Conservation (phyloP, 2,113 vertebrate genomes). For the Phaethon lepturus region DNA sequence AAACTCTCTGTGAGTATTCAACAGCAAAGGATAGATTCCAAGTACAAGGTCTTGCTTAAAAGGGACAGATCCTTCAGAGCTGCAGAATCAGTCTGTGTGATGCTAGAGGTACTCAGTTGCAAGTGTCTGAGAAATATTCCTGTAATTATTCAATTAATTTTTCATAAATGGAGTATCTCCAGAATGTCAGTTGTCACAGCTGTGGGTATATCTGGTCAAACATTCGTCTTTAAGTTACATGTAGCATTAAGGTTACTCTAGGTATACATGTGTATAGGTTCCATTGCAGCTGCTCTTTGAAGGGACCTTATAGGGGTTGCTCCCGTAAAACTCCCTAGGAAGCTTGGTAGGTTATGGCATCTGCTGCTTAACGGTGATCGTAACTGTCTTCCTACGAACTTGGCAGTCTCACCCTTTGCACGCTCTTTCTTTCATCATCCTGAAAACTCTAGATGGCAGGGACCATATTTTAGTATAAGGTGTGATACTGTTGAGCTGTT, state of each 20-base stretch:
- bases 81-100: accelerated
- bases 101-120: not conserved
- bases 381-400: not conserved
- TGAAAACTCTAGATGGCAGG: not conserved
- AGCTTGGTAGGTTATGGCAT: not conserved
- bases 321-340: not conserved
- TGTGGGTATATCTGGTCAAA: not conserved
- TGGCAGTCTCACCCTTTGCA: not conserved
- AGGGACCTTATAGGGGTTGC: not conserved
- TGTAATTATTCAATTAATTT: not conserved
- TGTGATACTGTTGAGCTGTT: not conserved
- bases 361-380: not conserved
- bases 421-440: accelerated
- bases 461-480: not conserved
- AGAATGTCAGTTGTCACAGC: not conserved
- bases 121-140: not conserved
- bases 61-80: not conserved
- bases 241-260: not conserved
- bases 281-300: not conserved
- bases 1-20: not conserved
- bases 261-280: not conserved
- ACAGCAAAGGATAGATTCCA: not conserved
- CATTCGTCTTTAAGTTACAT: not conserved
- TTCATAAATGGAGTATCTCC: not conserved
- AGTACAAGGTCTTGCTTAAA: not conserved